These are phyloP conservation scores for Isaurus tuberculatus DNA, from an alignment of 92 coral and sea anemone species.

Conservation along the genomic window DNA sequence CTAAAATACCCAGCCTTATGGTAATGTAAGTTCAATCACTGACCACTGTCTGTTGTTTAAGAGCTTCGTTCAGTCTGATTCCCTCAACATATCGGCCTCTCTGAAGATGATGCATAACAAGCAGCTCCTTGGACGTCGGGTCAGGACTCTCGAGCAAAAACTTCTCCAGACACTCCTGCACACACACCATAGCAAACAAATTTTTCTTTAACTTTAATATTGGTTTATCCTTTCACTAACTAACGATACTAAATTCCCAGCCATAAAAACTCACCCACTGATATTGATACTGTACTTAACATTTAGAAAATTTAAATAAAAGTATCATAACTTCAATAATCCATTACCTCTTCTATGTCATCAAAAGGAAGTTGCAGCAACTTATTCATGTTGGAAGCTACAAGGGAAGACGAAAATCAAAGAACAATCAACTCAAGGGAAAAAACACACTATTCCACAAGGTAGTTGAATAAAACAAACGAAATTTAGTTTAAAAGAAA, in stretches of 20 bases:
- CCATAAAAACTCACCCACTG: too few relatives aligned
- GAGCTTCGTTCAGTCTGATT: slow-evolving; percentile 83
- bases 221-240: too few relatives aligned
- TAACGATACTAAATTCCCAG: too few relatives aligned
- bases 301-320: too few relatives aligned
- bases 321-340: too few relatives aligned
- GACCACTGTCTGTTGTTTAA: slow-evolving; percentile 60
- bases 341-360: slow-evolving; percentile 72
- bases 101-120: slow-evolving; percentile 94
- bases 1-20: neutral
- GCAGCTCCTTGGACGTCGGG: slow-evolving; percentile 82
- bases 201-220: neutral
- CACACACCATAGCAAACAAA: neutral
- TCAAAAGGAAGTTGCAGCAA: slow-evolving; percentile 87
- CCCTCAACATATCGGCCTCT: slow-evolving; percentile 90
- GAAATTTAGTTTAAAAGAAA: neutral
- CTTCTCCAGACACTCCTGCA: slow-evolving; percentile 76
- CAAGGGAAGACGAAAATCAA: neutral
- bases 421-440: neutral
- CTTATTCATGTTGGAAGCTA: slow-evolving; percentile 84
- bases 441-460: too few relatives aligned
- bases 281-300: too few relatives aligned
- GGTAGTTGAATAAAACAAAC: too few relatives aligned
- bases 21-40: neutral
- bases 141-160: slow-evolving; percentile 78